A percentile compares a stretch with the other conserved stretches of the same genome.
Conservation (phyloP, 2,888 invertebrate genomes). For the Chloroclysta siterata region DNA sequence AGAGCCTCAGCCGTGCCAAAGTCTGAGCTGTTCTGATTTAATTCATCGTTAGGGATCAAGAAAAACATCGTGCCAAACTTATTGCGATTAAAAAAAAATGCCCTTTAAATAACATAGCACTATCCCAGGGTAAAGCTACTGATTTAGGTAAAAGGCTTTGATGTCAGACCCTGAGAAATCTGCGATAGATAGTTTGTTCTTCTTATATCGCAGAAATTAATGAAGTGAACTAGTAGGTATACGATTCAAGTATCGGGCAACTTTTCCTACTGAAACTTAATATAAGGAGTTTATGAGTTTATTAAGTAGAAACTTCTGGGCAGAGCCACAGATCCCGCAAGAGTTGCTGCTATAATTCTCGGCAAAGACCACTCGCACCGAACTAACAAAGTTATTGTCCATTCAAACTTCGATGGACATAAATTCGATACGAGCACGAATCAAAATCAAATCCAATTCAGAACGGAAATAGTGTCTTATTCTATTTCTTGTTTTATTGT, state of each 20-base stretch:
- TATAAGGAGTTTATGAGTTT: slow-evolving; percentile 36
- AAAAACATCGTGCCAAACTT: slow-evolving; percentile 22
- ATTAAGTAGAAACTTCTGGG: slow-evolving; percentile 48
- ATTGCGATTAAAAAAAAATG: slow-evolving; percentile 16
- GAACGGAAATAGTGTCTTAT: slow-evolving; percentile 54
- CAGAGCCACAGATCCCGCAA: slow-evolving; percentile 29
- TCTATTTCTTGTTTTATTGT: slow-evolving; percentile 51
- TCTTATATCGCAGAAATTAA: slow-evolving; percentile 26
- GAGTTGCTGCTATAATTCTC: slow-evolving; percentile 48
- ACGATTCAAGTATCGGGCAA: slow-evolving; percentile 37
- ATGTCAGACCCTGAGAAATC: not conserved
- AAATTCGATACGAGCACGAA: slow-evolving; percentile 60
- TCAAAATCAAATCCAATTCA: slow-evolving; percentile 58
- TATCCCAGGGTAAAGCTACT: too few relatives aligned
- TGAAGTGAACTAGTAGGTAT: slow-evolving; percentile 32
- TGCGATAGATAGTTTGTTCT: slow-evolving; percentile 23
- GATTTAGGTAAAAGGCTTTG: not conserved
- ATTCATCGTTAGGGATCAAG: slow-evolving; percentile 34
- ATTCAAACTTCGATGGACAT: slow-evolving; percentile 63
- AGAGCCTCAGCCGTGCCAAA: slow-evolving; percentile 35
- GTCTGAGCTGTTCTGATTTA: slow-evolving; percentile 38
- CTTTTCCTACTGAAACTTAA: slow-evolving; percentile 40
- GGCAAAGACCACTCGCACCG: slow-evolving; percentile 53
- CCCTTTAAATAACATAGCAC: not conserved
- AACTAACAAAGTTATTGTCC: slow-evolving; percentile 65